Percentiles rank a stretch among this genome's conserved stretches.
Conservation (phyloP, 2,797 vertebrate genomes). For the Neoniphon sammara region DNA sequence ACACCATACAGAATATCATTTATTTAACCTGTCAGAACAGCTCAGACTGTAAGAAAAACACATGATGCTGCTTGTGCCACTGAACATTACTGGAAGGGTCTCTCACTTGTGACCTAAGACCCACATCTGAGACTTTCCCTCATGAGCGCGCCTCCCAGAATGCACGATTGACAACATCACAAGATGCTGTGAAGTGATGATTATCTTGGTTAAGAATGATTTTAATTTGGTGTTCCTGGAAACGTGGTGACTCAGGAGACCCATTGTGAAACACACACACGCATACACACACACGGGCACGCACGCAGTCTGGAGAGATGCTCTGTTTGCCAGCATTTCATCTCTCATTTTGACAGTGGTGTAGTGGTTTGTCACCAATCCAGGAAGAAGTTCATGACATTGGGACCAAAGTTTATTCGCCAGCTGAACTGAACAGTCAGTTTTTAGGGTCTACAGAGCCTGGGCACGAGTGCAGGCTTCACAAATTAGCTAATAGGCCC, state of each 20-base stretch:
- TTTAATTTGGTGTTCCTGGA: constrained; percentile 69
- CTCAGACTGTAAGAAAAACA: constrained; percentile 32
- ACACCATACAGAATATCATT: background rate
- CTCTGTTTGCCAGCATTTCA: background rate
- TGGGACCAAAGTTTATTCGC: background rate
- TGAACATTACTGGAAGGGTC: constrained; percentile 60
- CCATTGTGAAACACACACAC: constrained; percentile 23
- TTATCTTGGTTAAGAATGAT: constrained; percentile 53
- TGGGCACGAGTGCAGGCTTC: background rate
- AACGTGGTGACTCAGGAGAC: constrained; percentile 69
- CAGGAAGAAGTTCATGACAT: background rate
- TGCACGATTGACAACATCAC: constrained; percentile 25
- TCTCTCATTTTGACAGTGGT: background rate
- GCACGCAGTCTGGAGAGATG: background rate
- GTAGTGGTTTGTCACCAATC: background rate
- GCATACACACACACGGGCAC: constrained; percentile 25
- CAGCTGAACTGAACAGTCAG: background rate
- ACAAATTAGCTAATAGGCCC: background rate
- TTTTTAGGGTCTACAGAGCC: background rate
- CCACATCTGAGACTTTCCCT: constrained; percentile 53
- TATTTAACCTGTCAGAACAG: background rate
- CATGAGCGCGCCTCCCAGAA: constrained; percentile 22
- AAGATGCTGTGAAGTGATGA: constrained; percentile 61
- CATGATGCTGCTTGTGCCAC: constrained; percentile 28
- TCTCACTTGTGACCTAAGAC: constrained; percentile 44